These are phyloP conservation scores for Drosophila flavopinicola DNA, from an alignment of 2,888 invertebrate genomes.

Conservation along the genomic window DNA sequence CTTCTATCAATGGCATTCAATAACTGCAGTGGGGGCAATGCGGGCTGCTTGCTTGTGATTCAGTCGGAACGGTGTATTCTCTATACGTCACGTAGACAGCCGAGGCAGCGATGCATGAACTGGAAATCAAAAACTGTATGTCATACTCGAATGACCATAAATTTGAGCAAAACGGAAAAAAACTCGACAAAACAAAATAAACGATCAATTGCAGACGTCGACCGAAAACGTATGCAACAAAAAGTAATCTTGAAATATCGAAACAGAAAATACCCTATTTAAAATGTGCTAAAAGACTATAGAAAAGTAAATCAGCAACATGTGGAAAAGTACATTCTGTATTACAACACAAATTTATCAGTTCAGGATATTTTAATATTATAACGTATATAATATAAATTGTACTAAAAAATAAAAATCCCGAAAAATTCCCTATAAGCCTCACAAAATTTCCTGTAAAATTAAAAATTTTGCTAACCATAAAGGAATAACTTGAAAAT, in stretches of 20 bases:
- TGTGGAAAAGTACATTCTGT: no score
- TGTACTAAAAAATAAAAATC: no score
- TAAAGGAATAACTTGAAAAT: no score
- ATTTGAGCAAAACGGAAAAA: slow-evolving; percentile 14
- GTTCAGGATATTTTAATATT: no score
- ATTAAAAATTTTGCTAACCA: no score
- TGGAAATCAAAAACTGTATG: slow-evolving; percentile 35
- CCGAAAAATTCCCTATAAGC: no score
- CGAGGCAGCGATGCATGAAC: slow-evolving; percentile 3
- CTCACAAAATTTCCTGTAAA: no score
- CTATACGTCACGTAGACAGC: slow-evolving; percentile 70
- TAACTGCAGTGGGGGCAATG: slow-evolving; percentile 19
- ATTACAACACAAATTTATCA: no score
- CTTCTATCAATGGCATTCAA: slow-evolving; percentile 9
- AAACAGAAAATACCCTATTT: slow-evolving; percentile 21
- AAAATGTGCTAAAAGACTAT: no score
- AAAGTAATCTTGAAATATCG: background rate
- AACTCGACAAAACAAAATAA: slow-evolving; percentile 20
- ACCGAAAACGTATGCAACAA: background rate
- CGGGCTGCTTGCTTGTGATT: slow-evolving; percentile 30
- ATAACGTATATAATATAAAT: no score
- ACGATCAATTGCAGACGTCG: slow-evolving; percentile 16
- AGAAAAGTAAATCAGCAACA: background rate
- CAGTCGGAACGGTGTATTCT: slow-evolving; percentile 54
- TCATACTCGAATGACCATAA: slow-evolving; percentile 24